Percentiles rank a stretch among this genome's conserved stretches.
phyloP scores from a whole-genome alignment of 2,888 invertebrate genomes.

The Caenorhabditis wallacei region DNA sequence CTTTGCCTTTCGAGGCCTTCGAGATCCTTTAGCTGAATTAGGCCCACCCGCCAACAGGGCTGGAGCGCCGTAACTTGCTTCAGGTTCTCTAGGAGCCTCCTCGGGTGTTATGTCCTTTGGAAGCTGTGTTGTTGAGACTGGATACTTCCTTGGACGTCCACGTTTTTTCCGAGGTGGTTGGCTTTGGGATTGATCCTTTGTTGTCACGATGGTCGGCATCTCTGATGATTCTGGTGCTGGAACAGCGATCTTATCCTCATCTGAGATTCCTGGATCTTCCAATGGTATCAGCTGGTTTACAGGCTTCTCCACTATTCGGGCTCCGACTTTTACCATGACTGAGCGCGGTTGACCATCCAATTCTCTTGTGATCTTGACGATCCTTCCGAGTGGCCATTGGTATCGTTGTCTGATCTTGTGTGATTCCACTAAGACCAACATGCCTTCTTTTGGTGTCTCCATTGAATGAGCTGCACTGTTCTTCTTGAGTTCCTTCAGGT shows the following conservation, averaged over 20 bases:
- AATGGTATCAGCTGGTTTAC: constrained; percentile 3
- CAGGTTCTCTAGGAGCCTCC: too few relatives aligned
- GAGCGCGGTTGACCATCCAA: not conserved
- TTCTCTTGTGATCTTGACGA: not conserved
- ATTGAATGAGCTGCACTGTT: not conserved
- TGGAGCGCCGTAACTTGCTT: too few relatives aligned
- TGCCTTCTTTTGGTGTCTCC: not conserved
- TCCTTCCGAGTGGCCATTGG: not conserved
- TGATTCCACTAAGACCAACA: not conserved
- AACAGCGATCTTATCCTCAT: not conserved
- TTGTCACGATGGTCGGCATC: too few relatives aligned
- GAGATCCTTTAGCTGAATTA: too few relatives aligned
- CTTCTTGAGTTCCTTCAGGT: not conserved
- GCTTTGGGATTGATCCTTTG: too few relatives aligned
- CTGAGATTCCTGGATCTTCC: not conserved
- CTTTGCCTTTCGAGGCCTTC: too few relatives aligned
- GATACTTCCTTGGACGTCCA: too few relatives aligned
- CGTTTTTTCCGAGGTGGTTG: too few relatives aligned
- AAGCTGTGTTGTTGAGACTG: too few relatives aligned
- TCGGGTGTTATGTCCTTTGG: too few relatives aligned
- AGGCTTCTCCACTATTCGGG: not conserved
- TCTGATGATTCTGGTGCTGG: too few relatives aligned
- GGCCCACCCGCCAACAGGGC: too few relatives aligned
- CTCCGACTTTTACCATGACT: not conserved
- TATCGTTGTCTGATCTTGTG: not conserved